Conservation (phyloP, 1,140 invertebrate genomes). For the Caenorhabditis briggsae region DNA sequence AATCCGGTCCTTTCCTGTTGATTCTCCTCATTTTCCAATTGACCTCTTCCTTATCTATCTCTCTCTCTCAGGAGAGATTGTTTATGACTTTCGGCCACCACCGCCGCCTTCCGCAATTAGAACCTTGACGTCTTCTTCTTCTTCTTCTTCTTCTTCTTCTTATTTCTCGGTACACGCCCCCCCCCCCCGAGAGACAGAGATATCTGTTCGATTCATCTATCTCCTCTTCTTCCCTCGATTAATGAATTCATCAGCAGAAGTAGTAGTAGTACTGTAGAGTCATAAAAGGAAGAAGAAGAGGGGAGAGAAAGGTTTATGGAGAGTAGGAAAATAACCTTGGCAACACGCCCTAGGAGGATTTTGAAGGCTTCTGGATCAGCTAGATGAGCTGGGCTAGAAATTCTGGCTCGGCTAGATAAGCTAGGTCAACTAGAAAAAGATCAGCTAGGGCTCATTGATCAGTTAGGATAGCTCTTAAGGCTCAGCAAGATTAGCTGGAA, state of each 20-base stretch:
- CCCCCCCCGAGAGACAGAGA: not conserved
- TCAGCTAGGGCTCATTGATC: no score
- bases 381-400: no score
- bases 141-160: no score
- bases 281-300: no score
- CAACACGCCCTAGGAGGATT: not conserved
- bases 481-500: no score
- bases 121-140: not conserved
- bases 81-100: constrained; percentile 7
- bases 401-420: no score
- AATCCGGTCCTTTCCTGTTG: no score
- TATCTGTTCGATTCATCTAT: not conserved
- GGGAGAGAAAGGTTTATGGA: not conserved
- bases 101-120: not conserved
- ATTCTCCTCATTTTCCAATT: constrained; percentile 1
- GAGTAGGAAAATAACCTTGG: constrained; percentile 41
- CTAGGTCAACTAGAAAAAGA: no score
- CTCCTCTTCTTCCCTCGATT: not conserved
- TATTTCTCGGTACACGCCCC: no score
- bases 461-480: no score
- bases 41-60: not conserved
- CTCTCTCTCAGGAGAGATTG: not conserved
- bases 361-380: not conserved
- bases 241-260: constrained; percentile 55
- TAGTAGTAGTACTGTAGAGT: not conserved